phyloP scores from a whole-genome alignment of 2,888 invertebrate species.

The Drosophila robusta region DNA sequence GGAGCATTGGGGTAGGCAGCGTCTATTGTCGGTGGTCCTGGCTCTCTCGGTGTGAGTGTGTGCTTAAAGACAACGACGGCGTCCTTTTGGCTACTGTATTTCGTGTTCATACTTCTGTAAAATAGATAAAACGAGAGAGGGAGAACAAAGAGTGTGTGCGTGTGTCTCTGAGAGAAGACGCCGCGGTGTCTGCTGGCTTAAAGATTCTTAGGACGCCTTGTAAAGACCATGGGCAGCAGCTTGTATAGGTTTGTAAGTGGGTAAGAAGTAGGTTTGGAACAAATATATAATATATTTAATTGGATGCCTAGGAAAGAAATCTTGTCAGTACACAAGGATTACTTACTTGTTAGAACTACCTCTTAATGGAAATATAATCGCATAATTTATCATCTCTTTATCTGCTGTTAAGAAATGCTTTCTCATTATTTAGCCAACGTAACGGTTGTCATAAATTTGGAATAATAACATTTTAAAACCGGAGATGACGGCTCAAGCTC shows the following conservation, averaged over 20 bases:
- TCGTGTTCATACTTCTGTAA: conserved; percentile 19
- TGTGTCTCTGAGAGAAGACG: conserved; percentile 43
- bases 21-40: conserved; percentile 20
- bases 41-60: conserved; percentile 13
- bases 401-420: too few species aligned
- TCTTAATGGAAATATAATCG: too few species aligned
- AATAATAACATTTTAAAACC: not conserved
- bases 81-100: conserved; percentile 51
- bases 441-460: not conserved
- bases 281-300: not conserved
- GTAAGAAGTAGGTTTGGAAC: not conserved
- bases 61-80: conserved; percentile 37
- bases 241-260: conserved; percentile 9
- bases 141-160: conserved; percentile 2
- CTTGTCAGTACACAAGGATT: too few species aligned
- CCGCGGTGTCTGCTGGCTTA: conserved; percentile 66
- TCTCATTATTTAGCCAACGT: too few species aligned
- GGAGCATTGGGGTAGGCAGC: conserved; percentile 59
- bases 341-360: too few species aligned
- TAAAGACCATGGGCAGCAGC: conserved; percentile 17
- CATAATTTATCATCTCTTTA: not conserved
- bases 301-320: too few species aligned
- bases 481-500: not conserved
- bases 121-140: not conserved
- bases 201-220: conserved; percentile 22